These are phyloP conservation scores for Bufo bufo DNA, from an alignment of 2,113 vertebrate species.

Conservation along the genomic window DNA sequence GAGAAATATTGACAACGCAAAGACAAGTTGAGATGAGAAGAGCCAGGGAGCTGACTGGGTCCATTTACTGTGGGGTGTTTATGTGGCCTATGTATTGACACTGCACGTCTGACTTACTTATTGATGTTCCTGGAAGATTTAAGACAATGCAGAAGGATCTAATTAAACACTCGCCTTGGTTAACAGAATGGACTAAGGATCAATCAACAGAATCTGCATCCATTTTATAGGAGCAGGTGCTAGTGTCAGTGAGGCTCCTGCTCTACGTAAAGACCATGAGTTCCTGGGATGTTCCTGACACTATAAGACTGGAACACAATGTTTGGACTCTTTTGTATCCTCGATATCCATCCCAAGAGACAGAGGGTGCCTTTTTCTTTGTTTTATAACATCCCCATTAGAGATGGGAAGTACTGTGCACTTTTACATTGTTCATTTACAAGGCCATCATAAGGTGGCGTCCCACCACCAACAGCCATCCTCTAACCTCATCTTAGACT, in stretches of 20 bases:
- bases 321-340: too few species aligned
- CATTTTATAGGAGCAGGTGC: background rate
- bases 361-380: too few species aligned
- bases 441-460: too few species aligned
- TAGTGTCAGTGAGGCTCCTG: background rate
- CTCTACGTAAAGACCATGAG: background rate
- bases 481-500: too few species aligned
- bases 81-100: conserved; percentile 26
- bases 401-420: too few species aligned
- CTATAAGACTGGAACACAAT: too few species aligned
- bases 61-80: conserved; percentile 29
- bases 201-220: background rate
- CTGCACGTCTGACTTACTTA: conserved; percentile 5
- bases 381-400: too few species aligned
- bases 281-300: background rate
- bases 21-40: background rate
- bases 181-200: background rate
- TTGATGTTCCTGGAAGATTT: conserved; percentile 34
- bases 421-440: too few species aligned
- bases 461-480: too few species aligned
- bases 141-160: conserved; percentile 11
- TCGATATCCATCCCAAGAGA: too few species aligned
- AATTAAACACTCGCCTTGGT: conserved; percentile 36
- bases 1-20: conserved; percentile 33
- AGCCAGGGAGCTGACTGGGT: background rate